phyloP scores from a whole-genome alignment of 2,888 invertebrate genomes.

The Stictocephala bisonia region DNA sequence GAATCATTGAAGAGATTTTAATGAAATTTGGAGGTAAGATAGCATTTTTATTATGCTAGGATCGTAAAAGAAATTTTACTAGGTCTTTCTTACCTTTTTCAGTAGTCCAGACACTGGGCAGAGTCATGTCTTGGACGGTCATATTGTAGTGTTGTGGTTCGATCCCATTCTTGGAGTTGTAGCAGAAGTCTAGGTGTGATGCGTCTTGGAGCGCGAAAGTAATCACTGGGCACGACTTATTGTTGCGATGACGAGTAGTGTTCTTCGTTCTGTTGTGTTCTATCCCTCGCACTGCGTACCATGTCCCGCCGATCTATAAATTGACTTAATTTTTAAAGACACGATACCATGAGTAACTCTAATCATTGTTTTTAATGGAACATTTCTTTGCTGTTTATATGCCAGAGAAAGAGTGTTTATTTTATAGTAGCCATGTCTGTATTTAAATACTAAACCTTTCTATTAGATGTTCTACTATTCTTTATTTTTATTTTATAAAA shows the following conservation, averaged over 20 bases:
- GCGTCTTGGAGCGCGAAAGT: conserved; percentile 21
- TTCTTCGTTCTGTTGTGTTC: conserved; percentile 44
- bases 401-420: too few species aligned
- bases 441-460: too few species aligned
- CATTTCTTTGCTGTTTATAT: too few species aligned
- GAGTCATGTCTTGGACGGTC: conserved; percentile 26
- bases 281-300: conserved; percentile 52
- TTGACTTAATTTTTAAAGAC: not conserved
- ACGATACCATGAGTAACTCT: too few species aligned
- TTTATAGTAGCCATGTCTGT: too few species aligned
- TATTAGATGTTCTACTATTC: too few species aligned
- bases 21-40: too few species aligned
- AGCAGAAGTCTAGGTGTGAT: conserved; percentile 44
- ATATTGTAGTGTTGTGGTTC: conserved; percentile 31
- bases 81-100: conserved; percentile 10
- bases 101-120: conserved; percentile 28
- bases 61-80: not conserved
- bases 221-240: conserved; percentile 44
- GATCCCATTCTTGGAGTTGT: conserved; percentile 48
- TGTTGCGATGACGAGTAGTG: conserved; percentile 33
- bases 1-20: too few species aligned
- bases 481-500: too few species aligned
- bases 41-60: not conserved
- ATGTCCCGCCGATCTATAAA: conserved; percentile 48
- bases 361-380: too few species aligned